Evolutionary conservation across 2,113 vertebrate genomes (phyloP).

Genomic region (Chaetorhynchus papuensis): DNA sequence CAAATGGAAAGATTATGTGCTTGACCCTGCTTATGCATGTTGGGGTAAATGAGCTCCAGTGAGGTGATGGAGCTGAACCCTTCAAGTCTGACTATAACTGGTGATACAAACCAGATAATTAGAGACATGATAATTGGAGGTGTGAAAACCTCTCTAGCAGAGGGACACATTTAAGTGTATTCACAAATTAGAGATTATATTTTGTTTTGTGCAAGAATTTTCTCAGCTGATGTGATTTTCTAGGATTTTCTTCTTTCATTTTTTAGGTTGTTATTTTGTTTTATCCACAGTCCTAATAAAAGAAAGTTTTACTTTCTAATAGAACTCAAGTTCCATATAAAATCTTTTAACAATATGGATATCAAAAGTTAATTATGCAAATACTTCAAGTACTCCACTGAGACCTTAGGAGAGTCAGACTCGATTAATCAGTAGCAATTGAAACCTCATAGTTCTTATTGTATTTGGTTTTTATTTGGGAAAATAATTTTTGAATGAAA

Average conservation of each 20-base stretch:
- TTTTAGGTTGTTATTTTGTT: not conserved
- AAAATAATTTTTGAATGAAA: not conserved
- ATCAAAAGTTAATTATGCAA: conserved; percentile 14
- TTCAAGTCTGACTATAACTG: not conserved
- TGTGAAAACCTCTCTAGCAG: not conserved
- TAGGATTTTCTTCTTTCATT: not conserved
- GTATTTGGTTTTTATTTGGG: not conserved
- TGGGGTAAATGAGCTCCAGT: not conserved
- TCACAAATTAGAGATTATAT: not conserved
- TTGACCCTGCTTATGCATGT: not conserved
- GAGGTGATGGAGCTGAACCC: not conserved
- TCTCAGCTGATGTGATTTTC: not conserved
- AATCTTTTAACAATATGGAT: not conserved
- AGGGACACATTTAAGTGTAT: not conserved
- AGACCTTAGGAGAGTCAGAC: not conserved
- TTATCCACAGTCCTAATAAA: not conserved
- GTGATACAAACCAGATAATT: not conserved
- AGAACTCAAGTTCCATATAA: not conserved
- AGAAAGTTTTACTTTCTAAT: not conserved
- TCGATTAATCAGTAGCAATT: not conserved
- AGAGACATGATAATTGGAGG: not conserved
- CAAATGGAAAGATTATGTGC: not conserved
- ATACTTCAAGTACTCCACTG: not conserved
- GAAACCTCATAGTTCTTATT: not conserved
- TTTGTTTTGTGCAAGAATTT: not conserved